These are phyloP conservation scores for Cotesia glomerata DNA, from an alignment of 1,140 invertebrate genomes.

Conservation along the genomic window DNA sequence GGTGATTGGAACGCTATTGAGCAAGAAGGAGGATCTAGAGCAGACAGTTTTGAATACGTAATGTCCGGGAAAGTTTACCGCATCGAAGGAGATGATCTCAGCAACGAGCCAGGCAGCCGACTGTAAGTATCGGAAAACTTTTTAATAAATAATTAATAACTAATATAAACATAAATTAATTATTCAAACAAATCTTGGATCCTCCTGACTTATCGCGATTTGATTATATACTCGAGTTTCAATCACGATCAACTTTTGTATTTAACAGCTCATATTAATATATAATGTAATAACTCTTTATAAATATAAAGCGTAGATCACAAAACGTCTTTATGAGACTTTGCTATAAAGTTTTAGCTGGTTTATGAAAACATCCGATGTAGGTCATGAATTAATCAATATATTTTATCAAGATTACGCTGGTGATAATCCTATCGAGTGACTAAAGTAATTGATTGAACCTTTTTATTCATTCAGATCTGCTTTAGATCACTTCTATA, in stretches of 20 bases:
- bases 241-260: not conserved
- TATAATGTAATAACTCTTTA: too few relatives aligned
- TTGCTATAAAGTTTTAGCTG: too few relatives aligned
- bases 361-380: too few relatives aligned
- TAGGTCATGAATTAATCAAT: too few relatives aligned
- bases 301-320: too few relatives aligned
- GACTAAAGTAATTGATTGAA: too few relatives aligned
- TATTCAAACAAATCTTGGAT: not conserved
- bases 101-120: constrained; percentile 82
- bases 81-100: constrained; percentile 96
- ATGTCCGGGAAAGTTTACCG: constrained; percentile 99
- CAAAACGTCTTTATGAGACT: too few relatives aligned
- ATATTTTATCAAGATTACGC: too few relatives aligned
- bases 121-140: constrained; percentile 68
- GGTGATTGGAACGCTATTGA: constrained; percentile 91
- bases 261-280: too few relatives aligned
- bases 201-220: not conserved
- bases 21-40: constrained; percentile 80
- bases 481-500: not conserved
- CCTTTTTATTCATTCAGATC: not conserved
- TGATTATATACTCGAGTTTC: not conserved
- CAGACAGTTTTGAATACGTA: constrained; percentile 98
- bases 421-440: too few relatives aligned
- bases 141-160: not conserved
- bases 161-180: not conserved